Evolutionary conservation across 35 echinoderm and acorn worm genomes (phyloP), one percentile per base, ranked within the genome.

Genomic region (Nesometra sesokonis): DNA sequence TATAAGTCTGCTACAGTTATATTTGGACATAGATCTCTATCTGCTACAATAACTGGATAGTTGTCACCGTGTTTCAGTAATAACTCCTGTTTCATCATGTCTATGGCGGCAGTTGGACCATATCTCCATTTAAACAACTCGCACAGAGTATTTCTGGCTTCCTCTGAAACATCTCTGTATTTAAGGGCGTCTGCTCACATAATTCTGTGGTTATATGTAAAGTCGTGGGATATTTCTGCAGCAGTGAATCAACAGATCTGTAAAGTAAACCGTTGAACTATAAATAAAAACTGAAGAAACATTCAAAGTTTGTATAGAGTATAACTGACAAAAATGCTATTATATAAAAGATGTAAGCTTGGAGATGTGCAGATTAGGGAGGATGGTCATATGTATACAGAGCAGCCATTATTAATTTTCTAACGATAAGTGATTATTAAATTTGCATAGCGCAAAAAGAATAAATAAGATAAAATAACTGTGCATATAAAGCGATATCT

Each of bases 11-110:
- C 77, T 34, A 76, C 76, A 31, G 52, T 32, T 33, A 86, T 47
- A 77, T 86, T 47, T 0, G 84, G 84, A 77, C 77, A 76, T 34
- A 76, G 84, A 11, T 32, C 31, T 33, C 84, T 67, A 35, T 86
- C 47, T 21, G 33, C 84, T 27, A 31, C 77, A 34, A 86, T 47
- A 29, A 86, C 52, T 27, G 77, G 46, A 29, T 86, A 86, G 19
- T 86, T 35, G 9, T 86, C 47, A n/a, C 84, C 84, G 77, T 86
- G 47, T 33, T 86, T 76, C 47, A 86, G 52, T 29, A 76, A 34
- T 47, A 86, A 57, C 32, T 86, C 46, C 34, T 86, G 77, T 36
- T 86, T 47, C 8, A 37, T 23, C 84, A 86, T 86, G 27, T 86
- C 77, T 4, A 86, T 31, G 8, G 84, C 84, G 32, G 46, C 77